These are phyloP conservation scores for Noctilio leporinus DNA, from an alignment of 2,113 vertebrate genomes.

Conservation along the genomic window DNA sequence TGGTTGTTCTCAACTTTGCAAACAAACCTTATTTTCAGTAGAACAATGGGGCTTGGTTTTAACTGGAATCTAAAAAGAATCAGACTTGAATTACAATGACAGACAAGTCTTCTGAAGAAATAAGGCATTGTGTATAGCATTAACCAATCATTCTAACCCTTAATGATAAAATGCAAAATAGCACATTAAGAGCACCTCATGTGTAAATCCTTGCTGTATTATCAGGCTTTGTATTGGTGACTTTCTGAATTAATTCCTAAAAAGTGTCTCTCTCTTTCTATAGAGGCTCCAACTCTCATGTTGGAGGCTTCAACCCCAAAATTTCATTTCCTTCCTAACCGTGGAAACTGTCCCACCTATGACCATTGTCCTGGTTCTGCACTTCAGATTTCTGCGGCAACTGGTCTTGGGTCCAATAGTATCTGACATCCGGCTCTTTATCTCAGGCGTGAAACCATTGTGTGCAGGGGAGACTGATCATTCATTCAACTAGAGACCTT, in stretches of 20 bases:
- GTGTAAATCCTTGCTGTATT: not conserved
- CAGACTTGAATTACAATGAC: not conserved
- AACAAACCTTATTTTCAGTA: not conserved
- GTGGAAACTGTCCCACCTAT: not conserved
- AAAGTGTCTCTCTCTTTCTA: not conserved
- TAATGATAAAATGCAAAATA: not conserved
- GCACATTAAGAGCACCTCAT: not conserved
- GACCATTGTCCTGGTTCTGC: not conserved
- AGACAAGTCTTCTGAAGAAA: slow-evolving; percentile 3
- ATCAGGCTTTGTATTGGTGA: not conserved
- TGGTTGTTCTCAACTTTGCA: not conserved
- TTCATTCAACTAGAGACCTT: not conserved
- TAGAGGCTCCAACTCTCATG: not conserved
- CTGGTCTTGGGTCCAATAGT: not conserved
- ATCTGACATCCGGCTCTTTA: not conserved
- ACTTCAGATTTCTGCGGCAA: not conserved
- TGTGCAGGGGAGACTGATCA: not conserved
- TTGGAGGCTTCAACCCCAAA: not conserved
- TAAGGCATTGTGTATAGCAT: not conserved
- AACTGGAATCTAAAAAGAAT: slow-evolving; percentile 6
- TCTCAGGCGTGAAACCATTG: slow-evolving; percentile 17
- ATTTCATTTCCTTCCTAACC: not conserved
- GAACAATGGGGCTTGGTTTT: not conserved
- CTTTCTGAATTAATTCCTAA: slow-evolving; percentile 4
- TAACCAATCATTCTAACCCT: not conserved